Evolutionary conservation across 2,888 invertebrate species (phyloP).

Genomic region (Ephialtes manifestator): DNA sequence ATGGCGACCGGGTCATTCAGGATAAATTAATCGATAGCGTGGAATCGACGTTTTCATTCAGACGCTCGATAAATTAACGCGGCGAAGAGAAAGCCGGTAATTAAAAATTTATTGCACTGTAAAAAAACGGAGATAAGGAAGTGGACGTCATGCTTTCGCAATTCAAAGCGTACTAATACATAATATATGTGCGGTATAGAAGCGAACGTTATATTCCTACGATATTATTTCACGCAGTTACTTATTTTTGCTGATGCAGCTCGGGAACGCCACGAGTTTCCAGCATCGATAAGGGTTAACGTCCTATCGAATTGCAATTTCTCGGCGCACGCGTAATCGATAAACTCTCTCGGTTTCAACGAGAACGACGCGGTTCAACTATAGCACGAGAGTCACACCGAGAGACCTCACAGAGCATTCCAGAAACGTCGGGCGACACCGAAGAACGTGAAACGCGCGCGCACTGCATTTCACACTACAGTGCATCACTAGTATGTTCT

Average conservation of each 20-base stretch:
- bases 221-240: background rate
- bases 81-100: conserved; percentile 12
- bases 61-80: background rate
- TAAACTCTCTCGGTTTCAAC: conserved; percentile 38
- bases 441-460: background rate
- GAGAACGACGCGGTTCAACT: background rate
- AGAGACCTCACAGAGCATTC: conserved; percentile 50
- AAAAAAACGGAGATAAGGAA: conserved; percentile 8
- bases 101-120: conserved; percentile 13
- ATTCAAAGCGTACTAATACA: conserved; percentile 12
- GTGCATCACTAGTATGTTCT: background rate
- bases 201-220: background rate
- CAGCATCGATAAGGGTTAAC: conserved; percentile 62
- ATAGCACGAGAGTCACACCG: background rate
- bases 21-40: background rate
- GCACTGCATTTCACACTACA: background rate
- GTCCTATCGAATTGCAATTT: conserved; percentile 58
- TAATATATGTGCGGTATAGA: conserved; percentile 1
- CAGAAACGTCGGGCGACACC: conserved; percentile 46
- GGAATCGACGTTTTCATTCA: conserved; percentile 12
- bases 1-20: conserved; percentile 8
- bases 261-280: conserved; percentile 10
- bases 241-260: conserved; percentile 1
- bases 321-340: conserved; percentile 54
- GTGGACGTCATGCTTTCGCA: conserved; percentile 22